Base-by-base conservation (phyloP, 2,888 invertebrate genomes). In the Hedychridium roseum region DNA sequence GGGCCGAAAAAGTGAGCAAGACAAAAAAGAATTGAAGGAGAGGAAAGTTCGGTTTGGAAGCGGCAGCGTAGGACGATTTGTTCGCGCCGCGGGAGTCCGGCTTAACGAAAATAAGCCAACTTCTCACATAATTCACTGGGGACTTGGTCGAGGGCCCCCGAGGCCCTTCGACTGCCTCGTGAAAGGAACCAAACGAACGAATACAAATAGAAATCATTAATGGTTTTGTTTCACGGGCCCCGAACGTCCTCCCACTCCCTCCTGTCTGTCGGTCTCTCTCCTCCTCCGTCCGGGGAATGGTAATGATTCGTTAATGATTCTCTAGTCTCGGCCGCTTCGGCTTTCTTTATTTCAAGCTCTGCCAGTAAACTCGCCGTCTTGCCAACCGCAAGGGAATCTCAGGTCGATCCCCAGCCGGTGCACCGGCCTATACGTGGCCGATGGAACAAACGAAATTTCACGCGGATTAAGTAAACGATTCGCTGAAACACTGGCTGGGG, bases 131-230 rank as follows among this genome's bases (percentile, higher is more conserved):
- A 76, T 76, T 76, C 74, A 75, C 68, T 54, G 54, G 60, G 49
- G 64, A 66, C 53, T 58, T 40, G 66, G 58, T 54, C 43, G 43
- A 44, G 43, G 49, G 50, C 53, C 58, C 50, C 27, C 20, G 26
- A 30, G 35, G 18, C 32, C 40, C 23, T 15, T 27, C 37, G 34
- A 50, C 55, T 46, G 35, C 47, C 47, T 58, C 44, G n/a, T n/a
- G 50, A 49, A 61, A 57, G 53, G 54, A 61, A 45, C 54, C 54
- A 54, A n/a, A 54, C 69, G 58, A 69, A 64, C 64, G 70, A 71
- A 73, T 71, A 73, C 76, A 72, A 75, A 74, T 73, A 71, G 71
- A 73, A 78, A 75, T 77, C 77, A 71, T 76, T 77, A 78, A 75
- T 75, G 68, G 73, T 72, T 78, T 75, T 75, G 78, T 75, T 78